Percentiles rank a stretch among this genome's conserved stretches.
These are phyloP conservation scores for Parnassius smintheus DNA, from an alignment of 2,888 invertebrate species.

Conservation along the genomic window DNA sequence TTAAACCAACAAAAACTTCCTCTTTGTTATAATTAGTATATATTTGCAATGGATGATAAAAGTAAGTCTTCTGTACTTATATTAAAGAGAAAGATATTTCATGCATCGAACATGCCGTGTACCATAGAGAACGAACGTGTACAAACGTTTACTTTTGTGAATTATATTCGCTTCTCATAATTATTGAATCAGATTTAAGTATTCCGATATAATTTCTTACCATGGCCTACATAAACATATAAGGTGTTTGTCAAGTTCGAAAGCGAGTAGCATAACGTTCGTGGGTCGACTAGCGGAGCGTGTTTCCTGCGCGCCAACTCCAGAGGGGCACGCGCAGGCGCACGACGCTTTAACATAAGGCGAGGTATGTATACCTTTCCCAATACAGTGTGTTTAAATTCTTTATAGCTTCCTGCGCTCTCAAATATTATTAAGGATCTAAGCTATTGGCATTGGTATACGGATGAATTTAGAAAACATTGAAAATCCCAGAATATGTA, in stretches of 20 bases:
- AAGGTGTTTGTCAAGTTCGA: constrained; percentile 54
- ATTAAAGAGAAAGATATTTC: no score
- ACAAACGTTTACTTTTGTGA: no score
- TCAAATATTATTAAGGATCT: not conserved
- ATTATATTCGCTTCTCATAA: no score
- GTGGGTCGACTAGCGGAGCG: constrained; percentile 54
- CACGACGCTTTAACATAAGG: constrained; percentile 50
- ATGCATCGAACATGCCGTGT: no score
- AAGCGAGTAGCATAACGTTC: constrained; percentile 41
- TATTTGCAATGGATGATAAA: no score
- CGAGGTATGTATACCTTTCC: constrained; percentile 42
- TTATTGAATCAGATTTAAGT: not conserved
- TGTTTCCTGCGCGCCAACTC: constrained; percentile 63
- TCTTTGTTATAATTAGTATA: no score
- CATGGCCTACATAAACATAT: constrained; percentile 55
- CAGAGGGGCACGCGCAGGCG: constrained; percentile 45
- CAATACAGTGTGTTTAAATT: constrained; percentile 48
- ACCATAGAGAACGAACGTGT: no score
- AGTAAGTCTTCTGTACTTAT: no score
- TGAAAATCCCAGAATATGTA: no score
- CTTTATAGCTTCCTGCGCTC: constrained; percentile 29
- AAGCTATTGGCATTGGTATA: no score
- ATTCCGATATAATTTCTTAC: constrained; percentile 28
- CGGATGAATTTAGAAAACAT: no score
- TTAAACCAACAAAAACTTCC: no score